Percentiles rank a stretch among this genome's conserved stretches.
Evolutionary conservation across 2,888 invertebrate genomes (phyloP).

Genomic region (Callyntrura guangdongensis): DNA sequence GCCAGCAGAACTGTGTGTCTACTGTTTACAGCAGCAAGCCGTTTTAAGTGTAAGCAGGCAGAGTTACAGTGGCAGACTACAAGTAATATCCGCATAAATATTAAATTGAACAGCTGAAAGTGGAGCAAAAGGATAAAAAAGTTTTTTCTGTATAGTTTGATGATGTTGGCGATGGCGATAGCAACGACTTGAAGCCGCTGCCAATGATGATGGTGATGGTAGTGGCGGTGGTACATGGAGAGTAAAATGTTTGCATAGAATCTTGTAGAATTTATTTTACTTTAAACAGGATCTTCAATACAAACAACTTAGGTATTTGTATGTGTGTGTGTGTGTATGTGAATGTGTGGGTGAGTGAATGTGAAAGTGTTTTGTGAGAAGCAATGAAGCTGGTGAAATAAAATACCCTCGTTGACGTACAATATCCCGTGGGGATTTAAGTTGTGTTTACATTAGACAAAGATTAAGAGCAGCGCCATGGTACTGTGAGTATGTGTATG

Average conservation of each 20-base stretch:
- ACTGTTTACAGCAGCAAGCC: background rate
- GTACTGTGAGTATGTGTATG: slow-evolving; percentile 46
- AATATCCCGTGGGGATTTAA: slow-evolving; percentile 77
- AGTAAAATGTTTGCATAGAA: slow-evolving; percentile 75
- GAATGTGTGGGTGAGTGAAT: background rate
- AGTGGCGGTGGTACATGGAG: background rate
- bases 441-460: slow-evolving; percentile 79
- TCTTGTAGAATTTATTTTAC: slow-evolving; percentile 77
- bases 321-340: background rate
- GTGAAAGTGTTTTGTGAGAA: slow-evolving; percentile 45
- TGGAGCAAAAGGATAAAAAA: slow-evolving; percentile 36
- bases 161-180: background rate
- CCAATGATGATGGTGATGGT: background rate
- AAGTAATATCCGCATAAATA: slow-evolving; percentile 42
- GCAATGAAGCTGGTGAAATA: slow-evolving; percentile 77
- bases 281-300: slow-evolving; percentile 73
- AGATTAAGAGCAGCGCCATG: slow-evolving; percentile 72
- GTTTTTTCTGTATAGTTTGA: slow-evolving; percentile 14
- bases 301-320: slow-evolving; percentile 72
- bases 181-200: background rate
- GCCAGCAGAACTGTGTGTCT: too few relatives aligned
- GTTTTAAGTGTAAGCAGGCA: slow-evolving; percentile 15
- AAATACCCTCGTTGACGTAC: slow-evolving; percentile 79
- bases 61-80: background rate
- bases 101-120: slow-evolving; percentile 55